Base-by-base conservation (phyloP, 1,140 invertebrate genomes). In the Zophobas atratus region DNA sequence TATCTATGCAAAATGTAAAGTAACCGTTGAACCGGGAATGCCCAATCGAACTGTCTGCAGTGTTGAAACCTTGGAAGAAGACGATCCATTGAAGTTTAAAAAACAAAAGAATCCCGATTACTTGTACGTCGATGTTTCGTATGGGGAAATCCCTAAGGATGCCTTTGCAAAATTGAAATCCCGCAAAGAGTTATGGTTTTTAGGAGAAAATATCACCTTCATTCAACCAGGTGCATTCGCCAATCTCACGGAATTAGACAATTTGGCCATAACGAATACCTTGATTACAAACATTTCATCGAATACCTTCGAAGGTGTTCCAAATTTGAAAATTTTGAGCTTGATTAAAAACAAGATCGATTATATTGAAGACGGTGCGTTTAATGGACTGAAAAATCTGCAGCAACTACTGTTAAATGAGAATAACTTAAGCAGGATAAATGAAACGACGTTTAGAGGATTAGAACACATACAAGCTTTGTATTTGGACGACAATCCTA, bases 341-440 rank as follows among this genome's bases (percentile, higher is more conserved):
- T 46, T 73, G 71, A 43, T 55, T 46, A 73, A 73, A 39, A 73
- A 73, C 71, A 73, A 8, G 35, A 73, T 73, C 38, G 55, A 73
- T 8, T 56, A 8, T 20, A 55, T 73, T 5, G 49, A 73, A 55
- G 71, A 73, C 8, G 71, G 71, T 6, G 71, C 71, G 20, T 73
- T 73, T 53, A 56, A 38, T 36, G 71, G 49, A 20, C 35, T 73
- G 6, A 20, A 35, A 1, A 56, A 53, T 6, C 55, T 73, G 35
- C 51, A 73, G 36, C 71, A 73, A 35, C 71, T 73, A 5, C 34
- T 73, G n/a, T 6, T 73, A 35, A 57, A 73, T 33, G 49, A 73
- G 20, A 73, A 73, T 38, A 33, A 20, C 1, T 41, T 73, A n/a
- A 43, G 36, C 5, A 73, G 71, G 49, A 33, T 73, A 38, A 57